Conservation (phyloP, 2,888 invertebrate species). For the Spicauda simplicius region DNA sequence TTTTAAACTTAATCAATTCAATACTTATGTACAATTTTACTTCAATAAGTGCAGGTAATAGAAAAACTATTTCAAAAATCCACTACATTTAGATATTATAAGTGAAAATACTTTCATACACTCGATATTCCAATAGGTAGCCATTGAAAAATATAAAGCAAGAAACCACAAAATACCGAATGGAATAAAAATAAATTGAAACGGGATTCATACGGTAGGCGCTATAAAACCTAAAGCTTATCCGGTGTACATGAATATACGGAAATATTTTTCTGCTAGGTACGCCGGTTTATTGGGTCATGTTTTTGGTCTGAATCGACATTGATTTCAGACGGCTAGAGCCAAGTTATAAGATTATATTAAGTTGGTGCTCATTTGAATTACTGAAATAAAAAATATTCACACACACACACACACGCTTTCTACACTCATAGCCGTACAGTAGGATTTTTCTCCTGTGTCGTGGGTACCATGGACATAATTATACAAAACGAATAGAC, state of each 20-base stretch:
- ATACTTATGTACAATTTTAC: too few species aligned
- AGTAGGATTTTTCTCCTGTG: too few species aligned
- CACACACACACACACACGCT: too few species aligned
- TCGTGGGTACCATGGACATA: too few species aligned
- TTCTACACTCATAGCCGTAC: too few species aligned
- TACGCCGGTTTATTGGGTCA: constrained; percentile 11
- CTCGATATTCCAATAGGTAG: background rate
- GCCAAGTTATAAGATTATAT: background rate
- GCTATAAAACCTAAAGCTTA: constrained; percentile 35
- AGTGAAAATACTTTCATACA: background rate
- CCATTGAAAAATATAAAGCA: constrained; percentile 25
- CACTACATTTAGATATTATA: background rate
- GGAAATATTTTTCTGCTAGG: constrained; percentile 22
- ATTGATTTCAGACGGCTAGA: background rate
- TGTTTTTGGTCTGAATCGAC: background rate
- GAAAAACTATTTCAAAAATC: background rate
- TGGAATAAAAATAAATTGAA: constrained; percentile 34
- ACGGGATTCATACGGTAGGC: constrained; percentile 31
- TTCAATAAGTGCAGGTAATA: too few species aligned
- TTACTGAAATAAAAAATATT: too few species aligned
- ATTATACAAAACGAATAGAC: too few species aligned
- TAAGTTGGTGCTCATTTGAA: too few species aligned
- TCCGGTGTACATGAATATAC: constrained; percentile 24
- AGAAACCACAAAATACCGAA: constrained; percentile 29
- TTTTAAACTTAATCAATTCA: too few species aligned